A percentile compares a stretch with the other conserved stretches of the same genome.
Conservation (phyloP, 64 coral and sea anemone species). For the Anthopleura sola region DNA sequence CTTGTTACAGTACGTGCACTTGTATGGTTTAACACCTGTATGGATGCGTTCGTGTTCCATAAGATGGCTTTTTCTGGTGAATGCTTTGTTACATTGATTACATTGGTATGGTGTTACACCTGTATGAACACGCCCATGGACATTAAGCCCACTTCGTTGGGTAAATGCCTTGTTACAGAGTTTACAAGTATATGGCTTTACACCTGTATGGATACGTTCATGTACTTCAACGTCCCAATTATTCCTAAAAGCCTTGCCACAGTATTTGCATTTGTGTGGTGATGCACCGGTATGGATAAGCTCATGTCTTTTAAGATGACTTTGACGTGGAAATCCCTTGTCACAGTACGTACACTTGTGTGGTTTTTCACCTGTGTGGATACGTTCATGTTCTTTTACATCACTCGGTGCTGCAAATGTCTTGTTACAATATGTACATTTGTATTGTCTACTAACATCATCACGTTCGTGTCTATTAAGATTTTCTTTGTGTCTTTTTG, state of each 20-base stretch:
- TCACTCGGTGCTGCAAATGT: neutral
- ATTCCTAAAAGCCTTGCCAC: neutral
- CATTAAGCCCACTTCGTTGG: neutral
- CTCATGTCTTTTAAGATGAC: neutral
- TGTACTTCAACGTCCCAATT: neutral
- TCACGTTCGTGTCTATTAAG: neutral
- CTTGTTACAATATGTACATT: neutral
- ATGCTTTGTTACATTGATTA: neutral
- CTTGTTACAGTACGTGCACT: neutral
- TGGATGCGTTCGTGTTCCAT: neutral
- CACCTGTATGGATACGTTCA: constrained; percentile 4
- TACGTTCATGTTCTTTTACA: neutral
- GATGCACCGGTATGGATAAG: neutral
- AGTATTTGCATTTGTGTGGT: neutral
- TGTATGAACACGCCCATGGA: neutral
- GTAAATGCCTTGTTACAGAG: constrained; percentile 20
- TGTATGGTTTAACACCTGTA: neutral
- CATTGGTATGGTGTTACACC: neutral
- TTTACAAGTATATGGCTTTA: constrained; percentile 8
- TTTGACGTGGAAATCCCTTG: neutral
- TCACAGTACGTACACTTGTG: neutral
- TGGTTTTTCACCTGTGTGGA: neutral
- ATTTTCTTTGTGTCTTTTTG: neutral
- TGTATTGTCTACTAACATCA: neutral
- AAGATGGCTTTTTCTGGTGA: neutral